phyloP scores from a whole-genome alignment of 2,888 invertebrate genomes.

The Colletes collaris region DNA sequence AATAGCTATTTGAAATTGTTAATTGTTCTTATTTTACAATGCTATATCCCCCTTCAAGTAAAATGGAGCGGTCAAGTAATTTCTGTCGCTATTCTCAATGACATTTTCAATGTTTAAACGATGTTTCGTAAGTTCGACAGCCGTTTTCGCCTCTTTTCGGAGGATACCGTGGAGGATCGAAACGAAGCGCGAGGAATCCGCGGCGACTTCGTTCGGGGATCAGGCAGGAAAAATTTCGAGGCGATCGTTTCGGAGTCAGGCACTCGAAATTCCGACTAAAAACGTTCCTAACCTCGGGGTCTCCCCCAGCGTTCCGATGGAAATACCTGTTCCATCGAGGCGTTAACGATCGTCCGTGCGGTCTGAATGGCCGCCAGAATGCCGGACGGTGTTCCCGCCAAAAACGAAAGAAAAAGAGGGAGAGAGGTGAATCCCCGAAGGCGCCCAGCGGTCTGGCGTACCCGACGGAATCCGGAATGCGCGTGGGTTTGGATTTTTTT shows the following conservation, averaged over 20 bases:
- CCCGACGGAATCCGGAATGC: conserved; percentile 55
- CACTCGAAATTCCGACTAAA: conserved; percentile 26
- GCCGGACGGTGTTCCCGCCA: conserved; percentile 44
- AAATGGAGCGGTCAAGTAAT: too few species aligned
- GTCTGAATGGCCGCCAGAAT: conserved; percentile 37
- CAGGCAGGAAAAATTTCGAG: neutral
- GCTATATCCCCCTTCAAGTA: too few species aligned
- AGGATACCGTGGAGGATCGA: too few species aligned
- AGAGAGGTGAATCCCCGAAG: conserved; percentile 39
- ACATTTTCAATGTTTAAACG: too few species aligned
- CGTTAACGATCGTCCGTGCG: conserved; percentile 39
- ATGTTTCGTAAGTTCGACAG: too few species aligned
- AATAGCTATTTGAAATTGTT: too few species aligned
- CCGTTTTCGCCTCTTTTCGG: too few species aligned
- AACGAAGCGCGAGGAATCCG: too few species aligned
- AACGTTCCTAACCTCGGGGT: conserved; percentile 4
- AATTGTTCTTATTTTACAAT: too few species aligned
- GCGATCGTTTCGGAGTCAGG: neutral
- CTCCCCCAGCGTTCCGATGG: conserved; percentile 3
- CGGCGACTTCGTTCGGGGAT: too few species aligned
- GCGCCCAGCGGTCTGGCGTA: conserved; percentile 70
- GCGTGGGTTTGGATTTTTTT: conserved; percentile 64
- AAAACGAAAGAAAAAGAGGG: conserved; percentile 34
- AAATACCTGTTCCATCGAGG: conserved; percentile 47
- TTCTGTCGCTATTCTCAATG: too few species aligned